Base-by-base conservation (phyloP, 35 echinoderm and acorn worm species). In the Amphiura filiformis region DNA sequence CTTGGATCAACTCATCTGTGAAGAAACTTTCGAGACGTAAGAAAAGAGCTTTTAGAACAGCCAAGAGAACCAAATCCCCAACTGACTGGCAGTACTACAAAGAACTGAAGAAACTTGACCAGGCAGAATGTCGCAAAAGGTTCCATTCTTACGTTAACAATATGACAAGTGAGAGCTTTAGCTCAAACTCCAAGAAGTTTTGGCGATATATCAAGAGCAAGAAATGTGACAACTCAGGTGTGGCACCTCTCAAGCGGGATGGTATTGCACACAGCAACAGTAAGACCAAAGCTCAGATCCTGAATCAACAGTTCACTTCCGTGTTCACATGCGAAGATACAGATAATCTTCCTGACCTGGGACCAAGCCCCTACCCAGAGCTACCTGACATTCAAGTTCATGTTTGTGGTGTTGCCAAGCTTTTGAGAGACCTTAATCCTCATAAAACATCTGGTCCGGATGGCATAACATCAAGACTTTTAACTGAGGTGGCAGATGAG, bases 291-390 rank as follows among this genome's bases (percentile, higher is more conserved):
- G 49, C 83, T n/a, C 49, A 85, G 26, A 83, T 90, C 49, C 1
- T 89, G 17, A 84, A 90, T 56, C 34, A 42, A 5, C 80, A 90
- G 38, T 90, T 88, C 42, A 20, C 77, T 4, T 88, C 86, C 39
- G 76, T 88, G 13, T 88, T 88, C 31, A 37, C 56, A 0, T 22
- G 28, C 40, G 86, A 88, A 57, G 77, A 88, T 39, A 52, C 40
- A 14, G 36, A 36, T 32, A 47, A 80, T 35, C 20, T 88, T 31
- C 37, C 39, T 13, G 15, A 56, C 44, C 38, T 81, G 37, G 44
- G 86, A 18, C 17, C 36, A 7, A 79, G 39, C 38, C 57, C 84
- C 1, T 79, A 88, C 52, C 86, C 86, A 32, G 76, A 34, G 13
- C 65, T 78, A 1, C 17, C 86, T 37, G 4, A 28, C 75, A 22